These are phyloP conservation scores for Sinohyriopsis cumingii DNA, from an alignment of 2,888 invertebrate species.

Conservation along the genomic window DNA sequence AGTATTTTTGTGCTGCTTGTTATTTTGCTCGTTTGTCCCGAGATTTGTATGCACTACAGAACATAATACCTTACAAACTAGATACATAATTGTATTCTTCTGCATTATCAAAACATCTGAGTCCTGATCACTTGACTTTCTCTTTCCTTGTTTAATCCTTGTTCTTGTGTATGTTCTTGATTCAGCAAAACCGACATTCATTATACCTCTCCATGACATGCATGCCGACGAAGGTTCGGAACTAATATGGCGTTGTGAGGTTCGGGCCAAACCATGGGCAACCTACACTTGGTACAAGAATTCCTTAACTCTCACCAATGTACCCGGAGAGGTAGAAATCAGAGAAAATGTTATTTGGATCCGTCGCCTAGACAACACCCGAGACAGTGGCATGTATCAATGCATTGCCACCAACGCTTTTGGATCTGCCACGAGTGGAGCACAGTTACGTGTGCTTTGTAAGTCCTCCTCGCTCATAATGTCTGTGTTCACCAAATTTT, in stretches of 20 bases:
- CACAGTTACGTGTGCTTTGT: slow-evolving; percentile 90
- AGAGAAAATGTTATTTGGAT: slow-evolving; percentile 48
- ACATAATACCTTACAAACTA: too few relatives aligned
- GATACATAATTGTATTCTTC: too few relatives aligned
- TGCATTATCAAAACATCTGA: too few relatives aligned
- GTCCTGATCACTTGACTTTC: too few relatives aligned
- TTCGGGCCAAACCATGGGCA: slow-evolving; percentile 54
- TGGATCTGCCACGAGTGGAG: slow-evolving; percentile 88
- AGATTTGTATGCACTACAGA: too few relatives aligned
- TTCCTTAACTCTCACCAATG: slow-evolving; percentile 16
- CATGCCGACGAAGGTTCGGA: slow-evolving; percentile 58
- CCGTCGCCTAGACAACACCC: slow-evolving; percentile 30
- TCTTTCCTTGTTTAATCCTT: too few relatives aligned
- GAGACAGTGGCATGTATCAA: slow-evolving; percentile 95
- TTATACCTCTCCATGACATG: slow-evolving; percentile 57
- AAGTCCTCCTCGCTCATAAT: slow-evolving; percentile 66
- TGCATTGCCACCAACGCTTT: slow-evolving; percentile 92
- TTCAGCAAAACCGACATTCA: slow-evolving; percentile 65
- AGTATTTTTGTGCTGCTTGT: too few relatives aligned
- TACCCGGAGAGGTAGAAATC: slow-evolving; percentile 39
- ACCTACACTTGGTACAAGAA: slow-evolving; percentile 63
- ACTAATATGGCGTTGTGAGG: slow-evolving; percentile 63
- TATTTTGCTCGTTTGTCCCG: too few relatives aligned
- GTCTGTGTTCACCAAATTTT: too few relatives aligned
- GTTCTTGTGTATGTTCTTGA: neutral